Base-by-base conservation (phyloP, 2,888 invertebrate species). In the Gisinianus flammeolus region DNA sequence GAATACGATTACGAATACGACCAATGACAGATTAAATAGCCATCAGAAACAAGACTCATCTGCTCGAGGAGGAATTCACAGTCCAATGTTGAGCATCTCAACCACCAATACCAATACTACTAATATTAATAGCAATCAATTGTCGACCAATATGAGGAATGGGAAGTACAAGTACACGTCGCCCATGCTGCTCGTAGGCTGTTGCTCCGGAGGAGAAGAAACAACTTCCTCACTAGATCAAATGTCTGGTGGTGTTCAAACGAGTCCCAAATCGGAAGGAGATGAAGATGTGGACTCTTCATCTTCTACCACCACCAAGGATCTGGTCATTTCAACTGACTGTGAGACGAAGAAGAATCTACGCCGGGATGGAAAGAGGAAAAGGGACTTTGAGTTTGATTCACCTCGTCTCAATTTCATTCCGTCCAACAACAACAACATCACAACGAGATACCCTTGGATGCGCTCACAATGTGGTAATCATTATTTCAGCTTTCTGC, bases 381-480 rank as follows among this genome's bases (percentile, higher is more conserved):
- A 24, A 22, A 19, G 35, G 68, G 68, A 68, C 35, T 68, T 68
- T 44, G 22, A 68, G 12, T 68, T 68, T 68, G 35, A 68, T 44
- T 68, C 68, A 44, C 26, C 68, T 68, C 68, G 44, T 68, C 68
- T 64, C 22, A 64, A 64, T 28, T 64, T 64, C 22, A 28, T 64
- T 54, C 26, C 24, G 24, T 33, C 67, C 67, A 31, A 28, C 64
- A 6, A 2, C 24, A 64, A 64, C 24, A 16, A 16, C 28, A 22
- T 5, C 35, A 56, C n/a, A 56, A 19, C 66, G 8, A 33, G 73
- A 35, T 74, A 74, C 33, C 73, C 73, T 33, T 74, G 73, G 73
- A 74, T 74, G 73, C 64, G 73, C 31, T 74, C 73, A 12, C 71
- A 71, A 31, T 30, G 56, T 71, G 62, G 73, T 74, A 64, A 64